Base-by-base conservation (phyloP, 2,888 invertebrate genomes). In the Baccha elongata region DNA sequence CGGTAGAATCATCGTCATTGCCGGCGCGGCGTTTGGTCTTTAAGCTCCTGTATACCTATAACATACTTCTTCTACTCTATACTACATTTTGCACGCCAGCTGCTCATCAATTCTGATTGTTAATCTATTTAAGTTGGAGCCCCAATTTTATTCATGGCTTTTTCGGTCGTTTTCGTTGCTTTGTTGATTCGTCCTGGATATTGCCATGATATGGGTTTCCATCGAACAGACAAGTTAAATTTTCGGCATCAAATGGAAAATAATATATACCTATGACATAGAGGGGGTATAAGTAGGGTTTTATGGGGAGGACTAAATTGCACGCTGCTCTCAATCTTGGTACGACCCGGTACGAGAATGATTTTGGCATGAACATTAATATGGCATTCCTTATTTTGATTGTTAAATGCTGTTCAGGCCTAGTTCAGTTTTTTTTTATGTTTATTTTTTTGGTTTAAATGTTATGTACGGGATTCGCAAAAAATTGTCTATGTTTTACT, bases 31-130 rank as follows among this genome's bases (percentile, higher is more conserved):
- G 8, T 32, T 58, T 64, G 46, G 62, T 48, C 60, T 60, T 21
- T 35, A 55, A 65, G 64, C 68, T 68, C 32, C 23, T 3, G 3
- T 23, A 5, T 17, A 0, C 5, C 11, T 46, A 23, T n/a, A 6
- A n/a, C n/a, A 21, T 23, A 8, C 2, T 11, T 17, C 11, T 55
- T 37, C 55, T 21, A 37, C 55, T 40, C n/a, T n/a, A n/a, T n/a
- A 55, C 53, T 64, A 75, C 80, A 75, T 60, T 71, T 81, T 71
- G 84, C 84, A 84, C 84, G 84, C 72, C 84, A 84, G 75, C 75
- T 75, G 81, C 75, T 84, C 84, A 84, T 84, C 84, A 81, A 84
- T 84, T 73, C 76, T 81, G 84, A 84, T 81, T 81, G 80, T 81
- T 81, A 83, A 78, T 83, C 83, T 83, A 83, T 83, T 83, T 78